phyloP scores from a whole-genome alignment of 2,797 vertebrate genomes.

The Phoebastria nigripes region DNA sequence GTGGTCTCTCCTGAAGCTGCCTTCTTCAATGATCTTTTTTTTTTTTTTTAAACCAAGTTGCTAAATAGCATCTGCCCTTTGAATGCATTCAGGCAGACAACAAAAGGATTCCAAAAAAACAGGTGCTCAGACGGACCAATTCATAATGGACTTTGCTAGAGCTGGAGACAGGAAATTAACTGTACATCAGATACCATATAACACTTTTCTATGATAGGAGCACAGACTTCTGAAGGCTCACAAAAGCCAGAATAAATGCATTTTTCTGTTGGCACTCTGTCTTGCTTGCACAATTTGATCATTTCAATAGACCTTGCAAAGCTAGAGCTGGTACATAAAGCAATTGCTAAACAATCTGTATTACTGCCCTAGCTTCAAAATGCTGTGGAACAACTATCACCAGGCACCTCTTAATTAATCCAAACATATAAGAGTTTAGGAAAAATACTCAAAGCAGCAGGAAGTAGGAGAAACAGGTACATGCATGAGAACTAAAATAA shows the following conservation, averaged over 20 bases:
- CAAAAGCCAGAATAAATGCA: background rate
- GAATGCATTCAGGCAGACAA: background rate
- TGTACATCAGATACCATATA: background rate
- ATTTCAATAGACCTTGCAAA: background rate
- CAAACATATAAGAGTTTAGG: background rate
- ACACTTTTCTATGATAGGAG: background rate
- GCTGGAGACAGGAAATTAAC: background rate
- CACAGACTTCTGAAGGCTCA: background rate
- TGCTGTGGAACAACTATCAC: background rate
- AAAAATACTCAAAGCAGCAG: background rate
- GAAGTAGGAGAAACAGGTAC: background rate
- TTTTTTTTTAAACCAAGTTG: background rate
- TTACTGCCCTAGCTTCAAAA: background rate
- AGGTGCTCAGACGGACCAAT: background rate
- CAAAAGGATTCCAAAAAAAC: background rate
- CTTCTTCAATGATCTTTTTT: background rate
- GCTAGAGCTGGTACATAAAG: background rate
- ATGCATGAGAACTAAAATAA: background rate
- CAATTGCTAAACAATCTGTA: background rate
- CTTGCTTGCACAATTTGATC: background rate
- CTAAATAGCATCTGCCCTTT: background rate
- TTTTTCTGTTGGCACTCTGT: background rate
- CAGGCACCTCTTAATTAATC: background rate
- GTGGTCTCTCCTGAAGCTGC: background rate
- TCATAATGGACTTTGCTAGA: background rate